These are phyloP conservation scores for Mya arenaria DNA, from an alignment of 1,140 invertebrate species.

Conservation along the genomic window DNA sequence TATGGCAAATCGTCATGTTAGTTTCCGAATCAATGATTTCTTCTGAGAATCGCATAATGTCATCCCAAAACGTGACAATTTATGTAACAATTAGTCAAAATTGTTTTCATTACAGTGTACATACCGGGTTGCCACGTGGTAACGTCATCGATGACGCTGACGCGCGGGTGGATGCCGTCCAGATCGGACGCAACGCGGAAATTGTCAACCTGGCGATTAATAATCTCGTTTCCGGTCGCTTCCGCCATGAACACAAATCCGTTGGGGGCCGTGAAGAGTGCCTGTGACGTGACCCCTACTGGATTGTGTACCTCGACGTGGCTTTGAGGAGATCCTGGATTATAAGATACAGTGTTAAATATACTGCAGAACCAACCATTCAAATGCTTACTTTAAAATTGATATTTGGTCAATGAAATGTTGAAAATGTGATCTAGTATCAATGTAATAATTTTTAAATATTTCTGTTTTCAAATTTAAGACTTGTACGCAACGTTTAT, in stretches of 20 bases:
- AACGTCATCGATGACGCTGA: constrained; percentile 38
- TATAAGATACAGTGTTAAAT: neutral
- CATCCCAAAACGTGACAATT: too few relatives aligned
- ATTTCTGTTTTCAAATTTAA: neutral
- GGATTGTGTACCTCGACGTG: constrained; percentile 7
- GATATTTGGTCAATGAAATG: neutral
- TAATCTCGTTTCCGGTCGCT: neutral
- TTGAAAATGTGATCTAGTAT: neutral
- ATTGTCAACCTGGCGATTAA: neutral
- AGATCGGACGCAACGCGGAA: constrained; percentile 17
- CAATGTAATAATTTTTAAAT: neutral
- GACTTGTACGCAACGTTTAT: neutral
- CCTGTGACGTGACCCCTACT: neutral
- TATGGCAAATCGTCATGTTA: too few relatives aligned
- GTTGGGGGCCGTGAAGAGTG: neutral
- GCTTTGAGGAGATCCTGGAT: constrained; percentile 14
- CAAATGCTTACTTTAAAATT: neutral
- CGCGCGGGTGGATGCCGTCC: neutral
- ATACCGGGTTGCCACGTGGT: constrained; percentile 48
- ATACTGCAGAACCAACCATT: neutral
- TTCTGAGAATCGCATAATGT: too few relatives aligned
- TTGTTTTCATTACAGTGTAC: too few relatives aligned
- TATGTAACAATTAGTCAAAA: too few relatives aligned
- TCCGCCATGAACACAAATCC: constrained; percentile 16
- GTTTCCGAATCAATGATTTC: too few relatives aligned